Evolutionary conservation across 23 tunicate species (phyloP).

Genomic region (Trididemnum miniatum): DNA sequence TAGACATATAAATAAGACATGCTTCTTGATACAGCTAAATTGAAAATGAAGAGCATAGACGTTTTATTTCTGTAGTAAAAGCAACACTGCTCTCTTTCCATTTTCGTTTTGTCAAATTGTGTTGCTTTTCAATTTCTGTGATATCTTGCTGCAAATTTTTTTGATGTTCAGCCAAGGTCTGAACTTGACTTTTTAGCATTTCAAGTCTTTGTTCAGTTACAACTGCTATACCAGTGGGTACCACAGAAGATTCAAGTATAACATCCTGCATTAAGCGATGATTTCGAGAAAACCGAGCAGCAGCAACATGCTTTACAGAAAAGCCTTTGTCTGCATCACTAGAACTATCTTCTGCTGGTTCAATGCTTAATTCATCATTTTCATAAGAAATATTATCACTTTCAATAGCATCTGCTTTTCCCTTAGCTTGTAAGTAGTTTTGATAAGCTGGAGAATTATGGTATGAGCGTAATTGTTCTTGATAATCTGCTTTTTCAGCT

Average conservation of each 20-base stretch:
- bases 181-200: slow-evolving; percentile 59
- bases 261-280: slow-evolving; percentile 74
- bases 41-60: too few species aligned
- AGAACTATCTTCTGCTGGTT: slow-evolving; percentile 52
- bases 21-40: too few species aligned
- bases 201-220: background rate
- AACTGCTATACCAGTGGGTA: slow-evolving; percentile 36
- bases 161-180: slow-evolving; percentile 64
- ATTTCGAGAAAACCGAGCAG: slow-evolving; percentile 81
- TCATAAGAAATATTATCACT: slow-evolving; percentile 43
- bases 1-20: too few species aligned
- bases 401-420: slow-evolving; percentile 38
- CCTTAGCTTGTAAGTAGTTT: slow-evolving; percentile 61
- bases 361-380: slow-evolving; percentile 47
- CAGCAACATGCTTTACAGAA: slow-evolving; percentile 82
- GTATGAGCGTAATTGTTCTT: slow-evolving; percentile 53
- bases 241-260: slow-evolving; percentile 46
- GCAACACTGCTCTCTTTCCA: slow-evolving; percentile 57
- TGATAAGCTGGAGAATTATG: slow-evolving; percentile 83
- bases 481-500: slow-evolving; percentile 57
- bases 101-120: slow-evolving; percentile 47
- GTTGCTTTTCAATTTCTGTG: slow-evolving; percentile 52
- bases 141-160: slow-evolving; percentile 61
- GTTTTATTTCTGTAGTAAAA: too few species aligned
- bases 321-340: slow-evolving; percentile 55